These are phyloP conservation scores for Gephyroberyx darwinii DNA, from an alignment of 2,797 vertebrate genomes.

Conservation along the genomic window DNA sequence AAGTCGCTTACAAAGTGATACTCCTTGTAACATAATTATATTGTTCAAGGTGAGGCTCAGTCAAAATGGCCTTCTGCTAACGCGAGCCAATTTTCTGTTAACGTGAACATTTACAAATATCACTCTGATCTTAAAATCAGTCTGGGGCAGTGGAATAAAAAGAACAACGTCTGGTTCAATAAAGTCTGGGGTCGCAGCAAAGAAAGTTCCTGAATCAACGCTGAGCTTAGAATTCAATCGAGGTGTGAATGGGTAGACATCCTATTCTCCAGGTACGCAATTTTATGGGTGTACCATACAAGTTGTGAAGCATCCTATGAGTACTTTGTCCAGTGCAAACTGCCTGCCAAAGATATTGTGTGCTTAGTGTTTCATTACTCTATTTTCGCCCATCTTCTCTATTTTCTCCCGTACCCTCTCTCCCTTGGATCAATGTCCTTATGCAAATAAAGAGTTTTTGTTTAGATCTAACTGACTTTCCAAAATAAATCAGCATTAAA, in stretches of 20 bases:
- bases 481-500: conserved; percentile 80
- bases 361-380: conserved; percentile 66
- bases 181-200: conserved; percentile 1
- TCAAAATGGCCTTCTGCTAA: conserved; percentile 59
- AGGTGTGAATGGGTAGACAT: conserved; percentile 15
- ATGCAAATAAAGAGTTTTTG: conserved; percentile 75
- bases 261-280: conserved; percentile 33
- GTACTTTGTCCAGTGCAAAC: conserved; percentile 41
- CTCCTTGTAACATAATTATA: conserved; percentile 68
- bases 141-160: conserved; percentile 40
- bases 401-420: conserved; percentile 57
- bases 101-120: conserved; percentile 60
- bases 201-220: conserved; percentile 32
- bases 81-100: conserved; percentile 61
- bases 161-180: conserved; percentile 25
- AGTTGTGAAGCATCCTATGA: conserved; percentile 55
- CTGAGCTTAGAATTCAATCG: conserved; percentile 1
- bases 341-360: conserved; percentile 66
- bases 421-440: conserved; percentile 72
- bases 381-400: conserved; percentile 65
- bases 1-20: conserved; percentile 64
- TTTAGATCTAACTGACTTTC: conserved; percentile 75
- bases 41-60: conserved; percentile 56
- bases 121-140: conserved; percentile 34
- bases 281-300: conserved; percentile 48